Base-by-base conservation (phyloP, 2,888 invertebrate species). In the Drosophila nr. medialis region DNA sequence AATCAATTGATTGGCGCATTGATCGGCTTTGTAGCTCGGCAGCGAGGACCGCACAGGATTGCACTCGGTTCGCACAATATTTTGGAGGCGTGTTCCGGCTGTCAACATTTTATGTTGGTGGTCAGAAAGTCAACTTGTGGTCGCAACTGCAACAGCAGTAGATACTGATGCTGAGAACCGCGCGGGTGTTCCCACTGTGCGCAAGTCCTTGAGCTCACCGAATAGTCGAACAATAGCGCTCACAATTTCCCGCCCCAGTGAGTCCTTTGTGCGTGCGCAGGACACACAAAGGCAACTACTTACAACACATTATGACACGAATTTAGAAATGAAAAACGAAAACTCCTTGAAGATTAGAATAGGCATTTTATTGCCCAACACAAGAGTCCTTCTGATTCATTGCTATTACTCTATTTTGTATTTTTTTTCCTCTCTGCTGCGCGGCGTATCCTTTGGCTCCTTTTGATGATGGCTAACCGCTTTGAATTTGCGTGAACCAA, bases 101-200 rank as follows among this genome's bases (percentile, higher is more conserved):
- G 93, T 93, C 93, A 93, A 92, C 93, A 92, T 92, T 93, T 90
- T 88, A 91, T 91, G 92, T 92, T 93, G 92, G 92, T 92, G 93
- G 92, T 85, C 92, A 92, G 65, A 59, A 66, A 86, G 81, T 80
- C 83, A 81, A 85, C 60, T 81, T 83, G 88, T 61, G 86, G 88
- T 80, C 71, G 82, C 80, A 83, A 80, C 81, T 68, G 78, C 71
- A 53, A 78, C 86, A 62, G 75, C 80, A 81, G 18, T 34, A 24
- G 54, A 36, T 63, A 15, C 30, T 40, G 48, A 64, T 69, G 84
- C 80, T 86, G 86, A 71, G 87, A 87, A 80, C 75, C 71, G 66
- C 59, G 81, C 87, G 86, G 89, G 85, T 86, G 87, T 88, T 88
- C 83, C 62, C 72, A 65, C 49, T 65, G 55, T 62, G 53, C 29